These are phyloP conservation scores for Gymnothorax javanicus DNA, from an alignment of 2,797 vertebrate species.

Conservation along the genomic window DNA sequence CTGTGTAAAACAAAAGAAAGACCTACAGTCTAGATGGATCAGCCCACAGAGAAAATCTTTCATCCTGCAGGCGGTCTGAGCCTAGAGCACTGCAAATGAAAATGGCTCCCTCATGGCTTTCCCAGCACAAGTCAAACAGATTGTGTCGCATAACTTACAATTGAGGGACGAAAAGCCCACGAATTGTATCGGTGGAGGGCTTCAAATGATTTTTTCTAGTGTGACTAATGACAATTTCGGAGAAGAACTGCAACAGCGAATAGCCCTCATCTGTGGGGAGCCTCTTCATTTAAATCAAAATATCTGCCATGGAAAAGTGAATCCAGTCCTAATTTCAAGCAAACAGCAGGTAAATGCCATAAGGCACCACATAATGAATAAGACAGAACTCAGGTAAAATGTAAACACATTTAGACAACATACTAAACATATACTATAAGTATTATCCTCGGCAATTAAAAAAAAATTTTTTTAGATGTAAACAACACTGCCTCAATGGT, in stretches of 20 bases:
- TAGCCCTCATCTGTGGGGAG: not conserved
- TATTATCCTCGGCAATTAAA: not conserved
- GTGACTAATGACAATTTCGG: not conserved
- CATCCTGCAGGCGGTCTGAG: not conserved
- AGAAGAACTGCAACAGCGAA: conserved; percentile 6
- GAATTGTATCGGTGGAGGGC: not conserved
- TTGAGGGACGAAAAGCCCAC: not conserved
- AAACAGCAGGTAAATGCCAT: not conserved
- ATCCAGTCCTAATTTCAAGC: not conserved
- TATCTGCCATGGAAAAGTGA: not conserved
- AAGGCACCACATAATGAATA: not conserved
- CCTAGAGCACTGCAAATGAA: not conserved
- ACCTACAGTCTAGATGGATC: not conserved
- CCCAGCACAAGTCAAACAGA: not conserved
- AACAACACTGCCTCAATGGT: not conserved
- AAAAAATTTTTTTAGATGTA: not conserved
- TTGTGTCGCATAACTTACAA: not conserved
- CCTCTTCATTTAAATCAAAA: not conserved
- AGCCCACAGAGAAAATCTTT: not conserved
- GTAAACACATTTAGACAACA: not conserved
- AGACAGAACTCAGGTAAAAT: not conserved
- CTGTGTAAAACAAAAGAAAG: not conserved
- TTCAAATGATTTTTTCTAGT: not conserved
- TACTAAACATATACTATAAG: not conserved
- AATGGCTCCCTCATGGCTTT: not conserved